A percentile compares a stretch with the other conserved stretches of the same genome.
These are phyloP conservation scores for Cryptomyrus ogoouensis DNA, from an alignment of 2,113 vertebrate species.

Conservation along the genomic window DNA sequence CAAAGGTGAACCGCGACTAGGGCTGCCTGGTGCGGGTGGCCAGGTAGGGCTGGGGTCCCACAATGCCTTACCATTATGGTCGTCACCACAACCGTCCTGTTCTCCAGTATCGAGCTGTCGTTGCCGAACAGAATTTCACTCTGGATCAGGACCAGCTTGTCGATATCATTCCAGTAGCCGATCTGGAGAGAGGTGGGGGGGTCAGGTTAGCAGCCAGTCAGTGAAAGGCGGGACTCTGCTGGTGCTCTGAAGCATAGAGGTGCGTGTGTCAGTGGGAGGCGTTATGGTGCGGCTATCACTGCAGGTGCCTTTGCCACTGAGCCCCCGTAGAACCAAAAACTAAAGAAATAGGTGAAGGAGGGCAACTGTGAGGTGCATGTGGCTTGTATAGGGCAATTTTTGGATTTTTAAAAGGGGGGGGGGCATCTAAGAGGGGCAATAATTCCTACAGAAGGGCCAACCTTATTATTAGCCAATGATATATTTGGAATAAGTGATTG, in stretches of 20 bases:
- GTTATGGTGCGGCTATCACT: neutral
- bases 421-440: neutral
- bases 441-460: neutral
- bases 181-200: constrained; percentile 60
- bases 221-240: neutral
- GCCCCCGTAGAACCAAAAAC: neutral
- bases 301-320: neutral
- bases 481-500: neutral
- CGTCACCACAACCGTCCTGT: constrained; percentile 90
- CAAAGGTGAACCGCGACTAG: neutral
- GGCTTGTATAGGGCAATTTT: neutral
- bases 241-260: neutral
- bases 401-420: neutral
- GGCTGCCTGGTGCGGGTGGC: constrained; percentile 23
- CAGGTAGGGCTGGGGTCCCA: constrained; percentile 31
- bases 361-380: neutral
- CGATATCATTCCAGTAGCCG: constrained; percentile 97
- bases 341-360: neutral
- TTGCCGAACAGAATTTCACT: constrained; percentile 81
- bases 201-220: neutral
- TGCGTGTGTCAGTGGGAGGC: neutral
- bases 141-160: constrained; percentile 93
- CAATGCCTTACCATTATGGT: constrained; percentile 91
- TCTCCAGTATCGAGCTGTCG: constrained; percentile 84
- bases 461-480: neutral